These are phyloP conservation scores for Rugalucina vietnamica DNA, from an alignment of 2,888 invertebrate species.

Conservation along the genomic window DNA sequence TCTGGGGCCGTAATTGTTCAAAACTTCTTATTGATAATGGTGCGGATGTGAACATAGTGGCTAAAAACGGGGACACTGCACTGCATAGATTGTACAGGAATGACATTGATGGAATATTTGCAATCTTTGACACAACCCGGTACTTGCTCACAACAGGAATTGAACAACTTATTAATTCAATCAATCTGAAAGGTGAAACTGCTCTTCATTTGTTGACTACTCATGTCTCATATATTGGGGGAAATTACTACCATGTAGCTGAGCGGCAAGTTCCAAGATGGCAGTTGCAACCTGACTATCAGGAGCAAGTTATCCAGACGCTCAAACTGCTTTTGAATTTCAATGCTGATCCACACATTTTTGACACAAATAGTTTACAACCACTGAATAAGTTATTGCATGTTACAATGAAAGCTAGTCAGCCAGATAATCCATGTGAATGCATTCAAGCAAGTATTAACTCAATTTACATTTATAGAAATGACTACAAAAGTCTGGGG, in stretches of 20 bases:
- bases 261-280: constrained; percentile 85
- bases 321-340: constrained; percentile 77
- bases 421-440: constrained; percentile 87
- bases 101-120: constrained; percentile 77
- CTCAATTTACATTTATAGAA: constrained; percentile 84
- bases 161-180: constrained; percentile 88
- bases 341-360: constrained; percentile 79
- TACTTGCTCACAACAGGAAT: constrained; percentile 90
- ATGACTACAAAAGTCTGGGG: constrained; percentile 73
- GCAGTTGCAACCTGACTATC: constrained; percentile 79
- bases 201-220: constrained; percentile 87
- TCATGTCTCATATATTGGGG: constrained; percentile 84
- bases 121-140: constrained; percentile 89
- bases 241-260: constrained; percentile 68
- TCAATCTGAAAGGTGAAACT: constrained; percentile 90
- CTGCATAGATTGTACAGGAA: constrained; percentile 85
- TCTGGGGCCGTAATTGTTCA: constrained; percentile 89
- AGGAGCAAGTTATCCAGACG: constrained; percentile 79
- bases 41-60: constrained; percentile 88
- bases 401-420: constrained; percentile 86
- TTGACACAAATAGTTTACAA: constrained; percentile 88
- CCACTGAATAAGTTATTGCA: constrained; percentile 88
- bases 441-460: constrained; percentile 89
- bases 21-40: constrained; percentile 86
- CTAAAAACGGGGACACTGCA: constrained; percentile 89